Base-by-base conservation (phyloP, 2,888 invertebrate species). In the Bhutanitis thaidina region DNA sequence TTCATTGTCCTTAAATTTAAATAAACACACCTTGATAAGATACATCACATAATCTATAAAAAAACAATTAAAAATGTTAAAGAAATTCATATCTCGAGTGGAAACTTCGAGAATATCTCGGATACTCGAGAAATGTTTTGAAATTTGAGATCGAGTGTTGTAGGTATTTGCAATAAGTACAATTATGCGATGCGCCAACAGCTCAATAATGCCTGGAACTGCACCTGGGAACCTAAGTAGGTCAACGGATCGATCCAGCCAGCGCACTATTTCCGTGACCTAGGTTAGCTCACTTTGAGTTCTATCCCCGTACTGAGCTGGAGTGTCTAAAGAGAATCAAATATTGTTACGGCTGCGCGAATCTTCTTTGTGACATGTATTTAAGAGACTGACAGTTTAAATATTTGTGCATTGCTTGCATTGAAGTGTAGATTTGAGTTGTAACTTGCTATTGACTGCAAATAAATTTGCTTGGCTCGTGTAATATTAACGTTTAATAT, bases 231-330 rank as follows among this genome's bases (percentile, higher is more conserved):
- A 12, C 16, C 16, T 7, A 51, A 45, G 35, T 51, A 25, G 45
- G 51, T 46, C 45, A 36, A 29, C 36, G 14, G 45, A 51, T 51
- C 51, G 41, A 51, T 51, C 20, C 36, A 51, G 45, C 40, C 20
- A 36, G 36, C 13, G 41, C 41, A 14, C 40, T 38, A 35, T 50
- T 29, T 20, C 50, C 16, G 29, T 13, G 30, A 39, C 45, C 51
- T 51, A 51, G 41, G 36, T 40, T 45, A 40, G 40, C 36, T 51
- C 51, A 46, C 20, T 51, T 30, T 35, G 40, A 14, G 13, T 12
- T 29, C 40, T 10, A 40, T 36, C 44, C 13, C 36, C 40, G 34
- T 7, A 8, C 39, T 32, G 45, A 35, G 14, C 16, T 14, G 35
- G 34, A 39, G 50, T 27, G 30, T 30, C 10, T 14, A 29, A n/a